Evolutionary conservation across 2,888 invertebrate genomes (phyloP).

Genomic region (Pharmacophagus antenor): DNA sequence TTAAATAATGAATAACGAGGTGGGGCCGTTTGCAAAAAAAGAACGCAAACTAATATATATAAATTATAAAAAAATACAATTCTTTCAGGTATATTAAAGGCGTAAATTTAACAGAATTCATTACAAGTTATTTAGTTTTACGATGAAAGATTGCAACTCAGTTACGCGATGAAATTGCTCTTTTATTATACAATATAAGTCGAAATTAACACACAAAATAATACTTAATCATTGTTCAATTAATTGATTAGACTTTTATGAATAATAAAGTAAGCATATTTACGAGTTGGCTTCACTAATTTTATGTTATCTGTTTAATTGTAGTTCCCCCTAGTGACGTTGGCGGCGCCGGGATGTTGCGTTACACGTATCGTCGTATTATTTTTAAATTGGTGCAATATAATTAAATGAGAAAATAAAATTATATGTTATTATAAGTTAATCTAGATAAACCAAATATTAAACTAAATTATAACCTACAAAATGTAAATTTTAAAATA

Average conservation of each 20-base stretch:
- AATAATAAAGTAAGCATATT: constrained; percentile 74
- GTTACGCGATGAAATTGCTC: constrained; percentile 55
- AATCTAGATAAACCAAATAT: not conserved
- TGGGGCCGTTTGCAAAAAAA: not conserved
- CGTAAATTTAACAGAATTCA: constrained; percentile 40
- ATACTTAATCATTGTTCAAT: constrained; percentile 75
- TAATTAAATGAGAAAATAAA: not conserved
- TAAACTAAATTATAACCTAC: not conserved
- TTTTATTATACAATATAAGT: constrained; percentile 44
- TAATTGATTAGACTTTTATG: constrained; percentile 80
- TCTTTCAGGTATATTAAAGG: constrained; percentile 29
- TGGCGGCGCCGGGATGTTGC: constrained; percentile 43
- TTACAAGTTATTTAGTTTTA: constrained; percentile 45
- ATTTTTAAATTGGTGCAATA: constrained; percentile 14
- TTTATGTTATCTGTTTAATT: constrained; percentile 75
- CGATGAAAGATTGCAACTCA: constrained; percentile 47
- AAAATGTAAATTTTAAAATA: not conserved
- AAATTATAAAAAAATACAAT: constrained; percentile 34
- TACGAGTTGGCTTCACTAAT: constrained; percentile 73
- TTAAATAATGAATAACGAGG: constrained; percentile 22
- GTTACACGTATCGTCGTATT: constrained; percentile 34
- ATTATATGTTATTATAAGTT: not conserved
- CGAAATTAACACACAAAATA: constrained; percentile 47
- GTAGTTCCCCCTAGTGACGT: constrained; percentile 56
- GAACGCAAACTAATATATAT: constrained; percentile 30